phyloP scores from a whole-genome alignment of 2,888 invertebrate genomes.

The Leistus spinibarbis region DNA sequence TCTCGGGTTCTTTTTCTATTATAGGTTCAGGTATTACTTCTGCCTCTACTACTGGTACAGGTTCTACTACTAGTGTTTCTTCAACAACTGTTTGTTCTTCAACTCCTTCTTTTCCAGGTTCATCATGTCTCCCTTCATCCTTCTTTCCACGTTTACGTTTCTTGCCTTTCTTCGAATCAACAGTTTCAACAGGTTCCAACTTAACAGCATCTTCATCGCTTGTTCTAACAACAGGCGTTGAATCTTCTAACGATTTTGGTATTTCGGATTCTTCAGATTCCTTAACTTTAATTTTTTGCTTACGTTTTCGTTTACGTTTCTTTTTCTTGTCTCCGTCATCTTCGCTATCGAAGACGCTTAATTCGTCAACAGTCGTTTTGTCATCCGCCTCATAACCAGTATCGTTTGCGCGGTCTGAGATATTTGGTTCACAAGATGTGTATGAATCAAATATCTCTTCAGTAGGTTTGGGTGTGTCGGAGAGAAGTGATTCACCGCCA shows the following conservation, averaged over 20 bases:
- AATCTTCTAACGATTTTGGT: conserved; percentile 59
- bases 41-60: background rate
- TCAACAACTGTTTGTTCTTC: conserved; percentile 38
- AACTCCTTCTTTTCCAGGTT: conserved; percentile 42
- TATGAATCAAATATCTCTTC: conserved; percentile 56
- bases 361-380: conserved; percentile 66
- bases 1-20: conserved; percentile 53
- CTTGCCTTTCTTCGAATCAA: conserved; percentile 49
- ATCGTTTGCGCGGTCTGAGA: conserved; percentile 60
- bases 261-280: conserved; percentile 59
- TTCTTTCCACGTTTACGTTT: conserved; percentile 53
- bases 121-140: conserved; percentile 45
- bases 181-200: conserved; percentile 44
- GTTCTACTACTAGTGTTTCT: conserved; percentile 14
- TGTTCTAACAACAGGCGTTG: conserved; percentile 51
- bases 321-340: conserved; percentile 54
- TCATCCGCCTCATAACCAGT: conserved; percentile 77
- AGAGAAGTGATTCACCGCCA: conserved; percentile 58
- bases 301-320: conserved; percentile 54
- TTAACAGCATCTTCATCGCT: conserved; percentile 53
- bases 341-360: conserved; percentile 58
- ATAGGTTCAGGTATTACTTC: too few species aligned
- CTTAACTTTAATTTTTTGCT: conserved; percentile 60
- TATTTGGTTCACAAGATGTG: conserved; percentile 54
- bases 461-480: conserved; percentile 62